phyloP scores from a whole-genome alignment of 30 jellyfish, hydroid and myxozoan genomes.

The Aurelia sp. region DNA sequence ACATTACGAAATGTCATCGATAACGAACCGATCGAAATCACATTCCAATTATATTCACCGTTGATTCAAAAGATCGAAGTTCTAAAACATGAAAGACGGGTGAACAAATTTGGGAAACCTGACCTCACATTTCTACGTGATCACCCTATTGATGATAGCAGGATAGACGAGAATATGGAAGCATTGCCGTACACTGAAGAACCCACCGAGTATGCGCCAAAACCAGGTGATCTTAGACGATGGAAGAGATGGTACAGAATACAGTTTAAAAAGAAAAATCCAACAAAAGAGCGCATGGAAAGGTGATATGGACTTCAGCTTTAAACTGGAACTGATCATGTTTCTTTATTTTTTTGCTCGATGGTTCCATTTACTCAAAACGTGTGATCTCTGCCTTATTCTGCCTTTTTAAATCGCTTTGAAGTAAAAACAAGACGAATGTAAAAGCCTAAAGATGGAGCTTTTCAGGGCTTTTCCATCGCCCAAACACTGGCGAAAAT shows the following conservation, averaged over 20 bases:
- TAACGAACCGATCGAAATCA: conserved; percentile 91
- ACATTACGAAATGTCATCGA: conserved; percentile 85
- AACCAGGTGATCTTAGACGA: conserved; percentile 37
- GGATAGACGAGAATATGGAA: conserved; percentile 83
- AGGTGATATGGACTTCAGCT: no score
- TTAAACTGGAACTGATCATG: no score
- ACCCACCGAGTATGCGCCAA: conserved; percentile 64
- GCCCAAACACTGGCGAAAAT: no score
- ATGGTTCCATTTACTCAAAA: no score
- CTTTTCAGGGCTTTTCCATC: no score
- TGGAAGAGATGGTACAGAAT: conserved; percentile 49
- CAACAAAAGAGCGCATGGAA: background rate
- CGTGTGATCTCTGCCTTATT: no score
- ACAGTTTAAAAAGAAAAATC: conserved; percentile 21
- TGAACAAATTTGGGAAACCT: conserved; percentile 40
- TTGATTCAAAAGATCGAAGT: conserved; percentile 94
- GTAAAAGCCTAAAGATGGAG: no score
- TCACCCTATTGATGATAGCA: conserved; percentile 88
- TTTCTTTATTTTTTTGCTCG: no score
- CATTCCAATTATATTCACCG: conserved; percentile 85
- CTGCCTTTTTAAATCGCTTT: no score
- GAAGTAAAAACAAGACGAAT: no score
- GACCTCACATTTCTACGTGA: conserved; percentile 87
- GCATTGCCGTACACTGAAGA: conserved; percentile 91
- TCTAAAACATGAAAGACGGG: conserved; percentile 91